phyloP scores from a whole-genome alignment of 2,113 vertebrate species.

The Climacteris rufus region DNA sequence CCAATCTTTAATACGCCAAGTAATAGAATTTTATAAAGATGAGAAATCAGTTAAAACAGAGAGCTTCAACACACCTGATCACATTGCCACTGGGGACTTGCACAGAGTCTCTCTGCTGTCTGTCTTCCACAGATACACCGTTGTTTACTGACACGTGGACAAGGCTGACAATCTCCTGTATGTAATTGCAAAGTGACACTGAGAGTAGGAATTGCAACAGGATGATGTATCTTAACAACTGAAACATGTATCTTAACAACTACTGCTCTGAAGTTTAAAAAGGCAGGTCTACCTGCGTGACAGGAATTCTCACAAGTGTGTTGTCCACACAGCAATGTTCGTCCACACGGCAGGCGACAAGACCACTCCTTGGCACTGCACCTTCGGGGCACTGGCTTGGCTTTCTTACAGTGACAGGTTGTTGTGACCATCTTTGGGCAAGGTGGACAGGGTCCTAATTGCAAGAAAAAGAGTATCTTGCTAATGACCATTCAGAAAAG shows the following conservation, averaged over 20 bases:
- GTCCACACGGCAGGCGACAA: constrained; percentile 79
- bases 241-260: too few relatives aligned
- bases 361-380: constrained; percentile 94
- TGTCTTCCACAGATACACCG: constrained; percentile 86
- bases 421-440: constrained; percentile 94
- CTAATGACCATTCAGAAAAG: background rate
- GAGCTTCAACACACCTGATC: constrained; percentile 70
- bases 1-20: background rate
- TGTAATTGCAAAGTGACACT: background rate
- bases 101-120: constrained; percentile 83
- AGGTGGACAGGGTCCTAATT: constrained; percentile 89
- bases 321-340: constrained; percentile 81
- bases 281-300: constrained; percentile 75
- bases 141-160: constrained; percentile 88
- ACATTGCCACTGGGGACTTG: constrained; percentile 88
- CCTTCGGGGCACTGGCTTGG: constrained; percentile 84
- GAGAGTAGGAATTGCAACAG: background rate
- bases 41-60: background rate
- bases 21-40: background rate
- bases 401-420: constrained; percentile 88
- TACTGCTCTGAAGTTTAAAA: background rate
- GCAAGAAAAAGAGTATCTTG: background rate
- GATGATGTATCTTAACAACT: background rate
- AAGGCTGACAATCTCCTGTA: constrained; percentile 83
- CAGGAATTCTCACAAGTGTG: constrained; percentile 82